Evolutionary conservation across 2,797 vertebrate genomes (phyloP).

Genomic region (Threskiornis aethiopicus): DNA sequence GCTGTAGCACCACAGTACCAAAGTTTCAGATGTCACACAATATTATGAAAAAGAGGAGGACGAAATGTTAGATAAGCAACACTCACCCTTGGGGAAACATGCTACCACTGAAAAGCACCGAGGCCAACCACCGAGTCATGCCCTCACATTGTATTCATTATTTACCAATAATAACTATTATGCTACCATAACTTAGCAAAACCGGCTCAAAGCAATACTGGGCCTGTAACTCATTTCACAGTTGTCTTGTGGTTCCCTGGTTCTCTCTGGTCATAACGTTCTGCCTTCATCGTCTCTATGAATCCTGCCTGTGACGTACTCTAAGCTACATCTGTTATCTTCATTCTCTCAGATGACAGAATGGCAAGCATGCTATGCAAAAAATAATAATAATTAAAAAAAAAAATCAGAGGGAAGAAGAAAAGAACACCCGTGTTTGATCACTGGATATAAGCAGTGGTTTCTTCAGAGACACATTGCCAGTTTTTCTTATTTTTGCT

Average conservation of each 20-base stretch:
- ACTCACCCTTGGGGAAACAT: background rate
- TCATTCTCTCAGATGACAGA: background rate
- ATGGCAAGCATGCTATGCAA: background rate
- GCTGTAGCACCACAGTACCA: background rate
- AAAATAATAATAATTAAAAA: background rate
- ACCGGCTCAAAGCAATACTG: background rate
- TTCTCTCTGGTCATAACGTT: background rate
- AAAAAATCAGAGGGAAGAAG: background rate
- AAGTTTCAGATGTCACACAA: background rate
- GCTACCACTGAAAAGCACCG: background rate
- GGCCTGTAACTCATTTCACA: background rate
- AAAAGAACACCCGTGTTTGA: background rate
- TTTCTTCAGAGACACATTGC: background rate
- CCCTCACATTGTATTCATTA: background rate
- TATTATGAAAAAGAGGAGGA: background rate
- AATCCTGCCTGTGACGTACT: background rate
- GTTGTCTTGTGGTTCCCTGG: background rate
- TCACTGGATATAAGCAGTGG: background rate
- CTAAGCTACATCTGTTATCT: background rate
- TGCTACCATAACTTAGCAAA: background rate
- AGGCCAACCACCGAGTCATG: background rate
- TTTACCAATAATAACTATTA: no score
- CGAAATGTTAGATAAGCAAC: background rate
- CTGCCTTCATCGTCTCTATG: fast-evolving
- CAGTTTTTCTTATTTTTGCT: background rate